Base-by-base conservation (phyloP, 2,888 invertebrate genomes). In the Monochamus alternatus region DNA sequence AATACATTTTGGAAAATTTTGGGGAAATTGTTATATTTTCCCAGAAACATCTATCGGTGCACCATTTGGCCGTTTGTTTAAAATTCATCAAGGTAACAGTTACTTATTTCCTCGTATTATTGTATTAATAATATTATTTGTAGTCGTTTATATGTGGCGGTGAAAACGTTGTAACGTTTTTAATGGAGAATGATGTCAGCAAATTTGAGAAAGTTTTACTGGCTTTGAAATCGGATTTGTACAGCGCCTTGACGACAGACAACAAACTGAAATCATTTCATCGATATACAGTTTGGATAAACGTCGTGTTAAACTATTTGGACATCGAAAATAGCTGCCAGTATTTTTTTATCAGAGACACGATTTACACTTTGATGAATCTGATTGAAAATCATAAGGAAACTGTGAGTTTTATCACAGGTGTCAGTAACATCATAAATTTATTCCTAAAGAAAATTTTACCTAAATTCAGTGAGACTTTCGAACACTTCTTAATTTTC, bases 231-330 rank as follows among this genome's bases (percentile, higher is more conserved):
- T 91, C 3, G 83, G 89, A 55, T 87, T 89, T n/a, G 83, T 93
- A 69, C 91, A 93, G 78, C 90, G 90, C 82, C 88, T 92, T 74
- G 22, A 88, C 91, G 43, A 84, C 89, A 5, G 91, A 92, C 79
- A 89, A 90, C 59, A 92, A 91, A 86, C 83, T 92, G 1, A 85
- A 91, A 71, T 88, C 89, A 12, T 88, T 94, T 55, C 90, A 93
- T 82, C 90, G 91, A 0, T 94, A 92, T 79, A 85, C 90, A 3
- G 73, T 81, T 55, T 90, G 93, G 77, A 87, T 88, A 31, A 84
- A 91, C 8, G 87, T 90, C 31, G 85, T 90, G 51, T 83, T 91
- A 1, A 88, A 90, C 0, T 81, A 85, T 31, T 77, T 90, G 5
- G 76, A 84, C 3, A 9, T 58, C 63, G 89, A n/a, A 85, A 87